Evolutionary conservation across 2,888 invertebrate species (phyloP).

Genomic region (Microplitis manilae): DNA sequence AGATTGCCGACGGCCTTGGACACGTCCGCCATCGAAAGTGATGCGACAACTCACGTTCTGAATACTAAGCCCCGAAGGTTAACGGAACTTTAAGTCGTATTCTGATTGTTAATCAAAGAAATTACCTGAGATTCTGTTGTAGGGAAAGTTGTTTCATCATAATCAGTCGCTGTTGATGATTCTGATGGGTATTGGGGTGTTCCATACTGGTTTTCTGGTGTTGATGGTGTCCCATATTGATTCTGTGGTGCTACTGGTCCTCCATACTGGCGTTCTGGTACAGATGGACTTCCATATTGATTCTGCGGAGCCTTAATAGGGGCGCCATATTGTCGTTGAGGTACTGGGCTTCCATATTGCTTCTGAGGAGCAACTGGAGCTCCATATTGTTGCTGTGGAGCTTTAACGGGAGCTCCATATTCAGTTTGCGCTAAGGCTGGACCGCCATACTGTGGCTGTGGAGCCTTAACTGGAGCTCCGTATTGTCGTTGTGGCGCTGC

Average conservation of each 20-base stretch:
- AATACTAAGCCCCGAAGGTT: background rate
- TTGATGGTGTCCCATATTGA: constrained; percentile 49
- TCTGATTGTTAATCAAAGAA: constrained; percentile 12
- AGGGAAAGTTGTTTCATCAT: constrained; percentile 65
- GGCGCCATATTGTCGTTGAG: constrained; percentile 36
- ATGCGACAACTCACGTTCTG: background rate
- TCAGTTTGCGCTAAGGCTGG: constrained; percentile 46
- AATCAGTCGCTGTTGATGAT: constrained; percentile 65
- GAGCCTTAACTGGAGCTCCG: constrained; percentile 52
- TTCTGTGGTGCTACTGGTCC: constrained; percentile 46
- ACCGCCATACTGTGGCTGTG: constrained; percentile 60
- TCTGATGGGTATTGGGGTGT: constrained; percentile 63
- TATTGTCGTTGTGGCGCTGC: constrained; percentile 53
- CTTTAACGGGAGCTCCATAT: constrained; percentile 47
- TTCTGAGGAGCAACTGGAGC: constrained; percentile 47
- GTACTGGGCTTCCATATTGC: constrained; percentile 54
- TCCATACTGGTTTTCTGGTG: constrained; percentile 45
- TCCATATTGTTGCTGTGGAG: constrained; percentile 34
- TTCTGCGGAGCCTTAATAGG: constrained; percentile 44
- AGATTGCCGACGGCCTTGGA: background rate
- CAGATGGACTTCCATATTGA: constrained; percentile 52
- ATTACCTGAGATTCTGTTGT: constrained; percentile 63
- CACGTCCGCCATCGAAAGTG: background rate
- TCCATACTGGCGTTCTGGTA: constrained; percentile 54
- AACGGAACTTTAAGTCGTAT: constrained; percentile 34